Base-by-base conservation (phyloP, 2,797 vertebrate genomes). In the Triplophysa bombifrons region DNA sequence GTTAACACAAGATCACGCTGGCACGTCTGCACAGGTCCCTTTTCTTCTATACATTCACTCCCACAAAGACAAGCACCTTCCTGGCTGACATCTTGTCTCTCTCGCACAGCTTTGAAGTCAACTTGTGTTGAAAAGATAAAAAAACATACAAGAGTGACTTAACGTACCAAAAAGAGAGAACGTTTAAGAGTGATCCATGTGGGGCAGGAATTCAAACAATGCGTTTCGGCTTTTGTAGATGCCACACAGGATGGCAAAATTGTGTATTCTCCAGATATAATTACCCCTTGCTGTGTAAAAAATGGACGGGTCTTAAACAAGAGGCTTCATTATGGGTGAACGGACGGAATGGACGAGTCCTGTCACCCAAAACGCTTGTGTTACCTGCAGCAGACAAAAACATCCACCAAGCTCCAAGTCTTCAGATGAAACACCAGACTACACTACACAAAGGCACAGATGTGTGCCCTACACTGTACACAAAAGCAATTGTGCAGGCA, bases 1-100 rank as follows among this genome's bases (percentile, higher is more conserved):
- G 93, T 90, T 87, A 87, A 91, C 88, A 93, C 93, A 94, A 83
- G 93, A 92, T 85, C 84, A 82, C 83, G 73, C 61, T 58, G 84
- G 88, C 93, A 76, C 87, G 94, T 88, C 83, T 48, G 53, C 81
- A 89, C 93, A 85, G 80, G 91, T 88, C 84, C 81, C 78, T 20
- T 83, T 68, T 65, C 79, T 76, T 85, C 84, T 76, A 63, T 73
- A 80, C 84, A 63, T 80, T 84, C 84, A 85, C 46, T 64, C 80
- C 75, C 72, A 65, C 68, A 63, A 83, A 87, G 85, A 80, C 80
- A 55, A 85, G 78, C 82, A 85, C 88, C 88, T 90, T 86, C 76
- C 82, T 87, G 76, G 83, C 86, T 90, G 89, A 91, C 88, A 88
- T 90, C 79, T 86, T 78, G 74, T 60, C 84, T 78, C 83, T 87